Conservation (phyloP, 2,797 vertebrate species). For the Bovichtus diacanthus region DNA sequence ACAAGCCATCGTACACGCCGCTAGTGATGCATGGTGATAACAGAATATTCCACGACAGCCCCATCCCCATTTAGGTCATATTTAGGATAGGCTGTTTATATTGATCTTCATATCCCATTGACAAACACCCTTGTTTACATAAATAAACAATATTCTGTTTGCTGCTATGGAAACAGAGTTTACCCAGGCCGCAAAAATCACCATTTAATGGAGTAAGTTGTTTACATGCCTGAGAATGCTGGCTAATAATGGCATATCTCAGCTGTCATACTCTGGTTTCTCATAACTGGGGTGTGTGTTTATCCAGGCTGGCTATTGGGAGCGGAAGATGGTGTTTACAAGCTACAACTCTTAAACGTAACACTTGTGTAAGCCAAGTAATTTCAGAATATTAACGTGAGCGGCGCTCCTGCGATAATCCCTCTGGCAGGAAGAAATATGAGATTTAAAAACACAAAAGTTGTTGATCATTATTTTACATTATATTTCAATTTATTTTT, state of each 20-base stretch:
- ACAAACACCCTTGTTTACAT: conserved; percentile 77
- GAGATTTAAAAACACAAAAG: conserved; percentile 12
- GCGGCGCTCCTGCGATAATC: conserved; percentile 11
- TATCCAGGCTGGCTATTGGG: conserved; percentile 18
- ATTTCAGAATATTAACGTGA: conserved; percentile 24
- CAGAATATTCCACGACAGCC: conserved; percentile 16
- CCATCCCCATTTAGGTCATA: conserved; percentile 33
- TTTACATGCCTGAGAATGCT: conserved; percentile 65
- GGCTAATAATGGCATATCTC: conserved; percentile 68
- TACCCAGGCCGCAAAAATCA: conserved; percentile 58
- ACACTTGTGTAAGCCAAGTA: conserved; percentile 3
- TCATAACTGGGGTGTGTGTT: conserved; percentile 50
- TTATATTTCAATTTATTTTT: conserved; percentile 6
- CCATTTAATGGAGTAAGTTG: conserved; percentile 72
- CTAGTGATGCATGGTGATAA: conserved; percentile 44
- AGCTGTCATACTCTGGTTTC: conserved; percentile 60
- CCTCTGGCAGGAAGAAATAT: not conserved
- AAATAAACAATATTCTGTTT: conserved; percentile 71
- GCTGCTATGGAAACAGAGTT: conserved; percentile 71
- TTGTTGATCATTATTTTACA: conserved; percentile 6
- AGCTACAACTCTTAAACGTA: conserved; percentile 33
- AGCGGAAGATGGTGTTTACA: conserved; percentile 36
- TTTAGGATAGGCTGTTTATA: conserved; percentile 63
- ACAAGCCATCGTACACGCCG: conserved; percentile 25
- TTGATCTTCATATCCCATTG: conserved; percentile 69